Evolutionary conservation across 2,797 vertebrate genomes (phyloP), one percentile per base, ranked within the genome.

Genomic region (Erpetoichthys calabaricus): DNA sequence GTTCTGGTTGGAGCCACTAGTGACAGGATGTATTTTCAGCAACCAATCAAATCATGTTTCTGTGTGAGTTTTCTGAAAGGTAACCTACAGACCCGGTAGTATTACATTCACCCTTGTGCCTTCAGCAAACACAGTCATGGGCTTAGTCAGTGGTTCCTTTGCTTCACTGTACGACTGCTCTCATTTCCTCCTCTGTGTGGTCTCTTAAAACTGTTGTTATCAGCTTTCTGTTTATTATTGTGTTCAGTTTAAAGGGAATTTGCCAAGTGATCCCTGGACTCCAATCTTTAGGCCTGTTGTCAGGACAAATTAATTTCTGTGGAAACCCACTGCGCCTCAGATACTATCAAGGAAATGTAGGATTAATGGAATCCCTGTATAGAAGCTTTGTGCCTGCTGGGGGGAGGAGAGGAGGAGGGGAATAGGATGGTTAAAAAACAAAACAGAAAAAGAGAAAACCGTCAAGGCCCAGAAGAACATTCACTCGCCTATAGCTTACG

Each of bases 261-360:
- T 73, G 59, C 65, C 73, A 80, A 79, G 69, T 73, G 73, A 80
- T 81, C 76, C 72, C 73, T 75, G 68, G 75, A 79, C 79, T 82
- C 75, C 71, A 81, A 80, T 80, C 73, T 84, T 78, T 77, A 76
- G 71, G 68, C 69, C 69, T 74, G 71, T 81, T 83, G 73, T 82
- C 75, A 83, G 72, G 73, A 82, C 69, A 83, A 85, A 85, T 87
- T 83, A 82, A 84, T 86, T 83, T 81, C 75, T 80, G 63, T 76
- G 72, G 76, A 80, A 83, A 75, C 66, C 71, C 69, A 71, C 70
- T 75, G 76, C 74, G 72, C 68, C 72, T 78, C 67, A 64, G 70
- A 81, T 83, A 82, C 65, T 67, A 76, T 80, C 76, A 72, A 75
- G 71, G 73, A 86, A 82, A 80, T 74, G 65, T 63, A 75, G 73